These are phyloP conservation scores for Athrips mouffetella DNA, from an alignment of 2,888 invertebrate species.

Conservation along the genomic window DNA sequence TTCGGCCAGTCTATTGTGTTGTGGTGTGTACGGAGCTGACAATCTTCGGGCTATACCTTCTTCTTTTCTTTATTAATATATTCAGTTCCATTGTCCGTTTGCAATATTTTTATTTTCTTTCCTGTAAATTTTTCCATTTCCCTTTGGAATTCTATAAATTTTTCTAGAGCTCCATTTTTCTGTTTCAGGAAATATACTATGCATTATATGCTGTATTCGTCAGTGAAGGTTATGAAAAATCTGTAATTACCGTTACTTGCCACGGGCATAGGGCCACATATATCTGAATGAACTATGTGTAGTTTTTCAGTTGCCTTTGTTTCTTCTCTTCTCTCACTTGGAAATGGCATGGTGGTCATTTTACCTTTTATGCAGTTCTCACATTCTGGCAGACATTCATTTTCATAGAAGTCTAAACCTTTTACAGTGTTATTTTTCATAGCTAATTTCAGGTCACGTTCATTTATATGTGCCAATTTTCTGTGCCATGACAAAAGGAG, in stretches of 20 bases:
- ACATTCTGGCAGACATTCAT: conserved; percentile 3
- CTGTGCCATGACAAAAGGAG: conserved; percentile 6
- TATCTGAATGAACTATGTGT: neutral
- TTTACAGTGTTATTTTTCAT: conserved; percentile 9
- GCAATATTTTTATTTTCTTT: conserved; percentile 16
- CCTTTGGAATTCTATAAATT: conserved; percentile 14
- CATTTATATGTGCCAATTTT: conserved; percentile 15
- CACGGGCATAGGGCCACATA: conserved; percentile 15
- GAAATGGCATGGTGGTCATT: conserved; percentile 9
- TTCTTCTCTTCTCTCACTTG: conserved; percentile 11
- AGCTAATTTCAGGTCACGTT: conserved; percentile 9
- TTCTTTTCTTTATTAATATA: conserved; percentile 20
- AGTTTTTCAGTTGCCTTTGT: conserved; percentile 10
- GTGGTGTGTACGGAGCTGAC: conserved; percentile 21
- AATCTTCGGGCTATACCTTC: conserved; percentile 19
- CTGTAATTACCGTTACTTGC: conserved; percentile 10
- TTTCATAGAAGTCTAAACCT: conserved; percentile 4
- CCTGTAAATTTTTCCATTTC: conserved; percentile 23
- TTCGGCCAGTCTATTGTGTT: conserved; percentile 35
- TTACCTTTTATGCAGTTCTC: conserved; percentile 16
- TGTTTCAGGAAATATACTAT: conserved; percentile 13
- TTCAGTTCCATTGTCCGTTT: conserved; percentile 25
- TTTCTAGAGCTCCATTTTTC: conserved; percentile 12
- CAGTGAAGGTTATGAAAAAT: conserved; percentile 19
- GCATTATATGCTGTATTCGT: conserved; percentile 16